Conservation (phyloP, 2,113 vertebrate genomes). For the Trichechus manatus region DNA sequence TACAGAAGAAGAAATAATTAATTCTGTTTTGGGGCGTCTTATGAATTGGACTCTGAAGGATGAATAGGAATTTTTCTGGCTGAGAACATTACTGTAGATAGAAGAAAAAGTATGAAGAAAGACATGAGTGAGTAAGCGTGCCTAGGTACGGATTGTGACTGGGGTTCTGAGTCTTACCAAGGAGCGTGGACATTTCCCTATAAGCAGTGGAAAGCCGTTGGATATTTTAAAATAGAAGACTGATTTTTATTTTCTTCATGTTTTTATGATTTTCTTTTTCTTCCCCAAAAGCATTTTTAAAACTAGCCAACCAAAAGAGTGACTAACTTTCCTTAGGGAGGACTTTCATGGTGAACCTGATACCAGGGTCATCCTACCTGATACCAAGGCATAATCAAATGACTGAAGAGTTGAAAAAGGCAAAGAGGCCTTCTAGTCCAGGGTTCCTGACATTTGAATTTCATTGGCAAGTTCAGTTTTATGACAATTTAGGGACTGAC, state of each 20-base stretch:
- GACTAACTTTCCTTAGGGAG: neutral
- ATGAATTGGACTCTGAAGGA: neutral
- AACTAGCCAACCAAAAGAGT: neutral
- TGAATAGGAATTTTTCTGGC: neutral
- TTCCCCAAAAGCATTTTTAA: neutral
- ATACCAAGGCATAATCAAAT: rapidly evolving
- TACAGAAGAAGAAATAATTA: neutral
- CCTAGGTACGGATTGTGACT: rapidly evolving
- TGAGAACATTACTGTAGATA: no score
- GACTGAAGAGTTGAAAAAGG: neutral
- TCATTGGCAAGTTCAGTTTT: neutral
- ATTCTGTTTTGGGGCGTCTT: neutral
- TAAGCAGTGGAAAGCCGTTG: neutral
- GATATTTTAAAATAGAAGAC: neutral
- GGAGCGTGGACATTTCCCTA: rapidly evolving
- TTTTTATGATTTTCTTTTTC: neutral
- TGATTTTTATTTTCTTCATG: neutral
- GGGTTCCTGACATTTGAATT: neutral
- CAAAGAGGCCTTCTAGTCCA: neutral
- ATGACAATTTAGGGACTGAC: neutral
- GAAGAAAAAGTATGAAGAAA: neutral
- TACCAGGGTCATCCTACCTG: neutral
- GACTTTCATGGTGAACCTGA: neutral
- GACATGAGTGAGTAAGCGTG: rapidly evolving
- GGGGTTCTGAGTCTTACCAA: no score